Percentiles rank a stretch among this genome's conserved stretches.
phyloP scores from a whole-genome alignment of 2,888 invertebrate species.

The Acleris emargana region DNA sequence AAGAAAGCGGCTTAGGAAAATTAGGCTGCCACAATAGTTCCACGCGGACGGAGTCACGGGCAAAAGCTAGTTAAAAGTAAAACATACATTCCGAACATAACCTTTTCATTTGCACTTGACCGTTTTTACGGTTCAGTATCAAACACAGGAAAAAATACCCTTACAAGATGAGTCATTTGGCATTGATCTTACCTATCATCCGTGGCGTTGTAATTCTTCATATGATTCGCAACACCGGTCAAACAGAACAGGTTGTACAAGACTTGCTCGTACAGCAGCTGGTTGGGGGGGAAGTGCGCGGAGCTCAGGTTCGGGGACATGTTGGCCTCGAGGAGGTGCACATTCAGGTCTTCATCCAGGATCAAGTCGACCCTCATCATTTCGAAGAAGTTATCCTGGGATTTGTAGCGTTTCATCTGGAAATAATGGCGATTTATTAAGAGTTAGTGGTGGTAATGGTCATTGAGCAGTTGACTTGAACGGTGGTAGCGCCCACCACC shows the following conservation, averaged over 20 bases:
- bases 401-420: conserved; percentile 76
- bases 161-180: no score
- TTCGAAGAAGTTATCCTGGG: conserved; percentile 93
- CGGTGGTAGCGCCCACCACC: no score
- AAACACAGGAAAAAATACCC: no score
- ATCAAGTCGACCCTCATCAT: conserved; percentile 97
- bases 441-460: no score
- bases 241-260: conserved; percentile 92
- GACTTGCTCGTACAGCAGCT: conserved; percentile 95
- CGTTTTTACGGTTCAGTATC: no score
- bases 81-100: no score
- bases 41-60: no score
- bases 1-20: no score
- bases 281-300: conserved; percentile 95
- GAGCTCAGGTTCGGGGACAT: conserved; percentile 99
- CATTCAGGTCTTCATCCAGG: conserved; percentile 92
- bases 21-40: no score
- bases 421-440: conserved; percentile 39
- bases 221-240: conserved; percentile 86
- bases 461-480: no score
- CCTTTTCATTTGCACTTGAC: no score
- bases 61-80: no score
- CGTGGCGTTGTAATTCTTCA: conserved; percentile 42
- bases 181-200: conserved; percentile 36
- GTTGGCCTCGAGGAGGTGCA: conserved; percentile 97